Percentiles rank a stretch among this genome's conserved stretches.
Conservation (phyloP, 2,888 invertebrate genomes). For the Sminthurides aquaticus region DNA sequence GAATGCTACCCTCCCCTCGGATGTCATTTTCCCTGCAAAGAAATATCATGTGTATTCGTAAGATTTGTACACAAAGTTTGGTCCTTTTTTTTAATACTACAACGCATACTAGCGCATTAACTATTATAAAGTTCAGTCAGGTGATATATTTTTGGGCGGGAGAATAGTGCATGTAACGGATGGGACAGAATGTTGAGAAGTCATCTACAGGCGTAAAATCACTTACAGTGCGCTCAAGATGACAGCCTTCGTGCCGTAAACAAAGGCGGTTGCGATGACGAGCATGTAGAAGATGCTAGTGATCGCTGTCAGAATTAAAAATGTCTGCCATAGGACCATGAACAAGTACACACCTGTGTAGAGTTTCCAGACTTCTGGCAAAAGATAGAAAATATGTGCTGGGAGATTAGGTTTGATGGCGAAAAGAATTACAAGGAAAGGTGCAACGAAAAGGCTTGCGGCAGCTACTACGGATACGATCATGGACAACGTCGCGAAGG, state of each 20-base stretch:
- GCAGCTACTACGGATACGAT: not conserved
- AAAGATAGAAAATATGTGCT: not conserved
- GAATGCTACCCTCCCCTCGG: too few relatives aligned
- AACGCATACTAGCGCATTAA: too few relatives aligned
- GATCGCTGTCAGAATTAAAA: not conserved
- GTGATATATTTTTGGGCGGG: too few relatives aligned
- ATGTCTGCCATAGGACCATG: not conserved
- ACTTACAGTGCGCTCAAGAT: not conserved
- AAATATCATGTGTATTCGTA: too few relatives aligned
- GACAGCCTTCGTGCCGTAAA: not conserved
- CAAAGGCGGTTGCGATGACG: not conserved
- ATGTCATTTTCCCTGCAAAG: too few relatives aligned
- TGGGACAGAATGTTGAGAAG: too few relatives aligned
- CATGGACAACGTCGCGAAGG: not conserved
- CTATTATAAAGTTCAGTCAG: too few relatives aligned
- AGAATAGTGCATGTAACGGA: too few relatives aligned
- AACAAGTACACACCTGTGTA: not conserved
- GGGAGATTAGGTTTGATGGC: not conserved
- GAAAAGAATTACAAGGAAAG: not conserved
- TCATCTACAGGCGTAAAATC: too few relatives aligned
- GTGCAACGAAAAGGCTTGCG: not conserved
- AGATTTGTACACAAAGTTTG: too few relatives aligned
- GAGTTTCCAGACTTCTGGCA: constrained; percentile 2
- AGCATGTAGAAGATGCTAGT: not conserved
- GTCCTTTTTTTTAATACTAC: too few relatives aligned